Evolutionary conservation across 2,888 invertebrate species (phyloP).

Genomic region (Vesta saturnalis): DNA sequence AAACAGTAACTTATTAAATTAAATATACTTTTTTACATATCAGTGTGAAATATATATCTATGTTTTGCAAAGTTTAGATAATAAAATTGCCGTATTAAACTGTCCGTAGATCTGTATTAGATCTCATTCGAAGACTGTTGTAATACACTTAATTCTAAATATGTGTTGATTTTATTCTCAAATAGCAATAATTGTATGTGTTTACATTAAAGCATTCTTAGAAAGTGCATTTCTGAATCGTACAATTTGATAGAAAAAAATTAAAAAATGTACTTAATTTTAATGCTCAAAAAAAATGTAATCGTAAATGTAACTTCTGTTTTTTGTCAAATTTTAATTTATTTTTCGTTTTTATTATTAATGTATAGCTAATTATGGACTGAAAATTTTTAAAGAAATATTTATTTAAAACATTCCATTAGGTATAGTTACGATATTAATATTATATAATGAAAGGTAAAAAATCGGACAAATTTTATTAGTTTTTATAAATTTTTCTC

Average conservation of each 20-base stretch:
- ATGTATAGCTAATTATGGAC: slow-evolving; percentile 42
- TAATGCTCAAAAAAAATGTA: slow-evolving; percentile 57
- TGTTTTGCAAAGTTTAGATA: slow-evolving; percentile 17
- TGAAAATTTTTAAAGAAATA: slow-evolving; percentile 32
- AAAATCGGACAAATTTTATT: slow-evolving; percentile 26
- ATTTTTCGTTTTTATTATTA: slow-evolving; percentile 32
- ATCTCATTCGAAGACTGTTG: slow-evolving; percentile 37
- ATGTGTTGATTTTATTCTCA: slow-evolving; percentile 37
- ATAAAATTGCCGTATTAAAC: slow-evolving; percentile 36
- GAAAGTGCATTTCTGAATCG: slow-evolving; percentile 35
- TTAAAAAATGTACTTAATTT: slow-evolving; percentile 52
- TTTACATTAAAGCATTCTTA: slow-evolving; percentile 40
- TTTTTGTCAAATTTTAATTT: slow-evolving; percentile 33
- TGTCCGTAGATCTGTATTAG: slow-evolving; percentile 39
- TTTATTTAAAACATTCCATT: slow-evolving; percentile 33
- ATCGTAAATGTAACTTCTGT: slow-evolving; percentile 43
- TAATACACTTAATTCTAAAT: slow-evolving; percentile 35
- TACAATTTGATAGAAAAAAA: slow-evolving; percentile 36
- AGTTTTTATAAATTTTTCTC: slow-evolving; percentile 19
- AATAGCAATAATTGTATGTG: slow-evolving; percentile 60
- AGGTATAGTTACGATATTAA: slow-evolving; percentile 34
- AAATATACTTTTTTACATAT: slow-evolving; percentile 39
- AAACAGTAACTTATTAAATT: slow-evolving; percentile 22
- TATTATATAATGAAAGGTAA: slow-evolving; percentile 26
- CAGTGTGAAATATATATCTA: slow-evolving; percentile 23